Conservation (phyloP, 2,113 vertebrate genomes). For the Pampusana beccarii region DNA sequence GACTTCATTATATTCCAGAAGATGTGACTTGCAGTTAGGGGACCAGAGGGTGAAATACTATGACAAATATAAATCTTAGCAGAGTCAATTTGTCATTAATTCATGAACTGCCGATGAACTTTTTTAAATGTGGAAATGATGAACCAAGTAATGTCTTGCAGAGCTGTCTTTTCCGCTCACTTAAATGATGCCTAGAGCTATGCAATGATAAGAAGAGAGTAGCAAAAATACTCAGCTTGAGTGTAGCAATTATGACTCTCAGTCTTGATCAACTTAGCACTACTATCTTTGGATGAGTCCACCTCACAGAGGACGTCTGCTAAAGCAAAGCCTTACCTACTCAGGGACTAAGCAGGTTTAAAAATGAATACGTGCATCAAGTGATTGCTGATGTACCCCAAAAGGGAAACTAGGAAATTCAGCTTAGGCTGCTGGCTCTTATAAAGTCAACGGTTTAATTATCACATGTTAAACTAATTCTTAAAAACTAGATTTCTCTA, state of each 20-base stretch:
- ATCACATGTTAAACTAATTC: not conserved
- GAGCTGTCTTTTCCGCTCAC: not conserved
- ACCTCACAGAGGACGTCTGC: not conserved
- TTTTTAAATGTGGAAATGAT: not conserved
- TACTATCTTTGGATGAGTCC: not conserved
- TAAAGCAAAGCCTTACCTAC: not conserved
- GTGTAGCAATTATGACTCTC: not conserved
- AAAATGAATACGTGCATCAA: not conserved
- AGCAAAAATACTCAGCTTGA: not conserved
- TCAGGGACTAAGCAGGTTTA: not conserved
- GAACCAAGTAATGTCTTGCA: not conserved
- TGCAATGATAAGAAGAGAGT: not conserved
- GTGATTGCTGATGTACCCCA: not conserved
- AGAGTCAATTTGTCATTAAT: not conserved
- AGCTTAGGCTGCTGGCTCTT: not conserved
- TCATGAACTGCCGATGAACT: not conserved
- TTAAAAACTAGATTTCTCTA: not conserved
- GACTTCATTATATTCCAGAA: not conserved
- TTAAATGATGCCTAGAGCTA: not conserved
- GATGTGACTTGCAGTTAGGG: not conserved
- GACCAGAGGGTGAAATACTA: not conserved
- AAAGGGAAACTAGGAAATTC: not conserved
- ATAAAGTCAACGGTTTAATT: not conserved
- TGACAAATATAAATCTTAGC: not conserved
- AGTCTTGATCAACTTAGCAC: not conserved